Evolutionary conservation across 2,797 vertebrate species (phyloP), one percentile per base, ranked within the genome.

Genomic region (Acanthiza pusilla): DNA sequence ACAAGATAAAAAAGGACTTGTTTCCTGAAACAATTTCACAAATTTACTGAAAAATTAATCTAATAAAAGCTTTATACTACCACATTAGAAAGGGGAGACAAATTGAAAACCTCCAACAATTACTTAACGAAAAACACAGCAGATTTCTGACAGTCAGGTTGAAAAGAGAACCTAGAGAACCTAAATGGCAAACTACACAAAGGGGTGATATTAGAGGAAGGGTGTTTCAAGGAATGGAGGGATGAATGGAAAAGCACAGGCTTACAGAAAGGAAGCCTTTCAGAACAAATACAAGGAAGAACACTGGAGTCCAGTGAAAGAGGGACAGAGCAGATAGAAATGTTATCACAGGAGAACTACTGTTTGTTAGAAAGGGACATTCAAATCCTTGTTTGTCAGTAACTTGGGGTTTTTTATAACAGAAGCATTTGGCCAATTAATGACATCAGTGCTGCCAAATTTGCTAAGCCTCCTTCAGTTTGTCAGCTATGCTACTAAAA

Each of bases 231-330:
- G 76, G 78, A 62, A 62, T 32, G 61, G 65, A 55, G 4, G 78
- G 62, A 55, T 65, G 54, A 84, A 92, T 51, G 66, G 89, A 86
- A 92, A 93, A 88, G 76, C 92, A 88, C 6, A 1, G 61, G 38
- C 87, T 91, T 10, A 72, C 85, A 95, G 60, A 96, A 92, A 92
- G 85, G 89, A 82, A 84, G 79, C 85, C 87, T 96, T 95, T 96
- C 94, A 97, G 42, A 92, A 93, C 73, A 92, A 83, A 70, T 5
- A 91, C 67, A 76, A 60, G 85, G 74, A 91, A 80, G 73, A 94
- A 92, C 88, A 96, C 76, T 94, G 76, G 50, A 78, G 77, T 61
- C 55, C 95, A 96, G 85, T 90, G 85, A 88, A 73, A 85, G 51
- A 74, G 76, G 58, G 42, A 89, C 75, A 93, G 89, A 85, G 89